A percentile compares a stretch with the other conserved stretches of the same genome.
Conservation (phyloP, 2,888 invertebrate genomes). For the Aplocera efformata region DNA sequence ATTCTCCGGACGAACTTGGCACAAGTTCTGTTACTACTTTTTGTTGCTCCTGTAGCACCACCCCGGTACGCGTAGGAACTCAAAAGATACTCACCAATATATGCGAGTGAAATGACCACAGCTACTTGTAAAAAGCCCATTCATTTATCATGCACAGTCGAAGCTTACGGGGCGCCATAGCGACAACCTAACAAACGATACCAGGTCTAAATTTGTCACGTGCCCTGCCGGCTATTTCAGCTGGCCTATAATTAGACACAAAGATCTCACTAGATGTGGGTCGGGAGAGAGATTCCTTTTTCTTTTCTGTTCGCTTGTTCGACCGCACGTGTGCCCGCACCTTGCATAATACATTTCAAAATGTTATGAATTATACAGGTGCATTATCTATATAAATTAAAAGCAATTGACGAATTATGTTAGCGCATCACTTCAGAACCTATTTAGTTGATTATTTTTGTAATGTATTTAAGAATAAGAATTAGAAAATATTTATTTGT, state of each 20-base stretch:
- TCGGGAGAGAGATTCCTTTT: conserved; percentile 52
- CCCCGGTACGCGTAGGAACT: too few species aligned
- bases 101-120: too few species aligned
- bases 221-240: conserved; percentile 70
- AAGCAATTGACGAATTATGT: too few species aligned
- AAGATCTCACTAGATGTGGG: conserved; percentile 60
- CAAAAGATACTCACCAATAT: too few species aligned
- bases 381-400: too few species aligned
- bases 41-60: too few species aligned
- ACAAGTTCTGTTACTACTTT: too few species aligned
- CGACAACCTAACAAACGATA: conserved; percentile 43
- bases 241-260: conserved; percentile 58
- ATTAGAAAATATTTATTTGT: too few species aligned
- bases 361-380: conserved; percentile 2
- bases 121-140: neutral
- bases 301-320: conserved; percentile 35
- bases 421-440: too few species aligned
- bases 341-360: conserved; percentile 37
- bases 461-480: too few species aligned
- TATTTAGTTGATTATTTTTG: too few species aligned
- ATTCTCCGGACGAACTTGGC: too few species aligned
- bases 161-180: conserved; percentile 39
- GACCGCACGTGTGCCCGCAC: conserved; percentile 30
- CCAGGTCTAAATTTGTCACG: conserved; percentile 56
- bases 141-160: conserved; percentile 24